phyloP scores from a whole-genome alignment of 64 coral and sea anemone genomes.

The Actinia tenebrosa region DNA sequence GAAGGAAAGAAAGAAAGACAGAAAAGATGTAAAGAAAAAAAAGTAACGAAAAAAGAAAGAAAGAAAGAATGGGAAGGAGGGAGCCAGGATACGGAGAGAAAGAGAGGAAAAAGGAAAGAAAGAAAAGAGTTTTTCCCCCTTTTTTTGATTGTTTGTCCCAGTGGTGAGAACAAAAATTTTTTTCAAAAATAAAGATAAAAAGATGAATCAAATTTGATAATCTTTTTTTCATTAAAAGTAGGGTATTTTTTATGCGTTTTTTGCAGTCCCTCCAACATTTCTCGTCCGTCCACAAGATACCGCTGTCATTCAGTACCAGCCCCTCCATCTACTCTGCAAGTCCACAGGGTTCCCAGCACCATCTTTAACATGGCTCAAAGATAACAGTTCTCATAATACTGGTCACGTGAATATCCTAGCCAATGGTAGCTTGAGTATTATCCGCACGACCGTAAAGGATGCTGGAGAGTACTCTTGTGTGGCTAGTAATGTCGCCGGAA shows the following conservation, averaged over 20 bases:
- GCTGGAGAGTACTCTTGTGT: conserved; percentile 68
- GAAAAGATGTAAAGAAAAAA: not conserved
- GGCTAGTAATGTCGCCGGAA: conserved; percentile 66
- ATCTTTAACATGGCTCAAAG: conserved; percentile 60
- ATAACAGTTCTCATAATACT: conserved; percentile 38
- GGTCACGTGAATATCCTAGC: conserved; percentile 46
- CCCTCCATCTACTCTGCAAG: conserved; percentile 60
- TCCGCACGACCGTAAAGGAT: conserved; percentile 40
- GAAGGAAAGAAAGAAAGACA: not conserved
- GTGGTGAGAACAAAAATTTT: no score
- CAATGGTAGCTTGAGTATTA: conserved; percentile 70
- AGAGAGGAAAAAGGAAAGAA: not conserved
- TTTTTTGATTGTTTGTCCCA: not conserved
- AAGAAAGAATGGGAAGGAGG: not conserved
- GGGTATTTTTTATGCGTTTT: not conserved
- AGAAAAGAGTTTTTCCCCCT: not conserved
- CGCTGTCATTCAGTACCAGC: conserved; percentile 39
- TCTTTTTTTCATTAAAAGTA: not conserved
- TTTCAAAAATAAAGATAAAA: not conserved
- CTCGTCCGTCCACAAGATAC: conserved; percentile 38
- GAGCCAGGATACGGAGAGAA: not conserved
- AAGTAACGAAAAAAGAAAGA: not conserved
- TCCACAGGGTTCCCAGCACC: conserved; percentile 65
- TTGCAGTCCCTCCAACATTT: conserved; percentile 81
- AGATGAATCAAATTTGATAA: not conserved